Percentiles rank a stretch among this genome's conserved stretches.
Conservation (phyloP, 2,888 invertebrate species). For the Bhutanitis thaidina region DNA sequence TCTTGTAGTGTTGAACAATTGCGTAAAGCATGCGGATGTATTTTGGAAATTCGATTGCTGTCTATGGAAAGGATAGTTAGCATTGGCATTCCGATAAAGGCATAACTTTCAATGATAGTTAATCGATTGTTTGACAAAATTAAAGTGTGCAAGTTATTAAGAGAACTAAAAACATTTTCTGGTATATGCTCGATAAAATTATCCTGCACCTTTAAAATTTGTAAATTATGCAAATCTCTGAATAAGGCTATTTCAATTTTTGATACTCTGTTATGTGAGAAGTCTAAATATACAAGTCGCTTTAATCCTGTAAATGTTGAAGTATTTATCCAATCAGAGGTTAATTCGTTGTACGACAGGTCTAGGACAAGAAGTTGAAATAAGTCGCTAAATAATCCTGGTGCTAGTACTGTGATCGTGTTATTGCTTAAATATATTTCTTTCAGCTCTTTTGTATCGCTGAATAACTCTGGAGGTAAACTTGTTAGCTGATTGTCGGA, state of each 20-base stretch:
- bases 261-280: slow-evolving; percentile 87
- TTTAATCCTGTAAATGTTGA: slow-evolving; percentile 89
- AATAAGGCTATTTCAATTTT: slow-evolving; percentile 88
- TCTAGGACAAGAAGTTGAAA: slow-evolving; percentile 87
- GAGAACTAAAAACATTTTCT: slow-evolving; percentile 88
- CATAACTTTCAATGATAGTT: slow-evolving; percentile 86
- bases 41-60: slow-evolving; percentile 87
- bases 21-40: slow-evolving; percentile 86
- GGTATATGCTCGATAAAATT: slow-evolving; percentile 88
- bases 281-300: slow-evolving; percentile 86
- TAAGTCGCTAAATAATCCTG: slow-evolving; percentile 88
- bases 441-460: slow-evolving; percentile 87
- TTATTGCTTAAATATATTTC: slow-evolving; percentile 92
- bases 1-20: slow-evolving; percentile 91
- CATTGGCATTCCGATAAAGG: slow-evolving; percentile 87
- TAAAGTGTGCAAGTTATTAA: slow-evolving; percentile 89
- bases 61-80: slow-evolving; percentile 88
- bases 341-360: slow-evolving; percentile 88
- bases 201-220: slow-evolving; percentile 89
- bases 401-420: slow-evolving; percentile 88
- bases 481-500: slow-evolving; percentile 90
- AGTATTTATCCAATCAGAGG: slow-evolving; percentile 90
- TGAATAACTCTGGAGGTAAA: slow-evolving; percentile 90
- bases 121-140: slow-evolving; percentile 90
- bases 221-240: slow-evolving; percentile 87